Conservation (phyloP, 2,888 invertebrate species). For the Thera obeliscata region DNA sequence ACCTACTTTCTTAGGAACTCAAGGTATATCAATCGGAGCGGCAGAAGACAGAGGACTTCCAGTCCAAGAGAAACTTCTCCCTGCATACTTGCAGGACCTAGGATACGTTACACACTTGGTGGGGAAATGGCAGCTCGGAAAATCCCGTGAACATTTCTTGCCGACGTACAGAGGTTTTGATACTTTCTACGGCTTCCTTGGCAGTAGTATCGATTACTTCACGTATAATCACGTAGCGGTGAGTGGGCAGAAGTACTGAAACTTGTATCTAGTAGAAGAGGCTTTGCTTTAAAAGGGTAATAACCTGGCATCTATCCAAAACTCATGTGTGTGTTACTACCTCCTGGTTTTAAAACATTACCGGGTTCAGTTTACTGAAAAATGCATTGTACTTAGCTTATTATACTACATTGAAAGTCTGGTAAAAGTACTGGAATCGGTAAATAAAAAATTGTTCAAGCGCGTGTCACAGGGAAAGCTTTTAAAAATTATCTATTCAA, state of each 20-base stretch:
- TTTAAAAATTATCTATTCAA: no score
- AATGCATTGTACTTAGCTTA: no score
- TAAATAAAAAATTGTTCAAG: no score
- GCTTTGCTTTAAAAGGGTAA: constrained; percentile 23
- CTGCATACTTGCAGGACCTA: constrained; percentile 87
- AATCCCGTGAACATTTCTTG: constrained; percentile 87
- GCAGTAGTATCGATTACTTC: constrained; percentile 90
- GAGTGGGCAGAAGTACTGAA: constrained; percentile 31
- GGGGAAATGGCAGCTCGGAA: constrained; percentile 96
- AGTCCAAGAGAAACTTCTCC: constrained; percentile 87
- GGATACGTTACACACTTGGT: constrained; percentile 92
- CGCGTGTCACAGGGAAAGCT: no score
- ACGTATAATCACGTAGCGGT: constrained; percentile 83
- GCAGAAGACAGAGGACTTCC: constrained; percentile 90
- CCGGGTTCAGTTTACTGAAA: no score
- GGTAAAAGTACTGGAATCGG: no score
- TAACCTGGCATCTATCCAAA: constrained; percentile 23
- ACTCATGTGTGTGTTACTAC: constrained; percentile 9
- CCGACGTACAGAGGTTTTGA: constrained; percentile 91
- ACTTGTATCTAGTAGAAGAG: constrained; percentile 28
- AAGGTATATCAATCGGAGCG: constrained; percentile 58
- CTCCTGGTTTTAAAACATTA: constrained; percentile 1
- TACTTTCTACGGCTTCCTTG: constrained; percentile 92
- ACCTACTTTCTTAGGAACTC: constrained; percentile 46
- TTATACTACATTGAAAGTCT: no score